phyloP scores from a whole-genome alignment of 2,113 vertebrate genomes.

The Ameiurus melas region DNA sequence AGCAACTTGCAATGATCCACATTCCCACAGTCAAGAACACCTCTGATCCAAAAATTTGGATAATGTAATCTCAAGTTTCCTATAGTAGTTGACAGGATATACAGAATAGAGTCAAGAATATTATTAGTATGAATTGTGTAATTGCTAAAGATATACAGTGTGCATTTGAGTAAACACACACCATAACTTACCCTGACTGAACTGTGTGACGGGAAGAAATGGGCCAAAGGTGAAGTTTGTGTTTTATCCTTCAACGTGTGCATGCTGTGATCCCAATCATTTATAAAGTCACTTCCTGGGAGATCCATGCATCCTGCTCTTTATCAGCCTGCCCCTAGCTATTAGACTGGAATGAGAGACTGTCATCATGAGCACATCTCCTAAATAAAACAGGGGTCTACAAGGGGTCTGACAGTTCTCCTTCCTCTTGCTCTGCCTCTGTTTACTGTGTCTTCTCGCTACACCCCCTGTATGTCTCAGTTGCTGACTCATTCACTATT shows the following conservation, averaged over 20 bases:
- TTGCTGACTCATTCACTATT: constrained; percentile 2
- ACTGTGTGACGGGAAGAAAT: constrained; percentile 23
- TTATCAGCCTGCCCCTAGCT: constrained; percentile 40
- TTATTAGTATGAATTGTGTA: neutral
- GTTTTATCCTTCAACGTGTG: constrained; percentile 63
- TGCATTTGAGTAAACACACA: neutral
- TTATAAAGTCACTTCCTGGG: constrained; percentile 65
- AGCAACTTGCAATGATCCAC: constrained; percentile 28
- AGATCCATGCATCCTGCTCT: constrained; percentile 48
- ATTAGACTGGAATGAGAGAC: constrained; percentile 52
- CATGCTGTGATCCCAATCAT: constrained; percentile 72
- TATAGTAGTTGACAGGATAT: neutral
- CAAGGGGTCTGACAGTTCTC: constrained; percentile 41
- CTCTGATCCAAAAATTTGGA: neutral
- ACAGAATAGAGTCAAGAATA: neutral
- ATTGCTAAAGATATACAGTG: constrained; percentile 1
- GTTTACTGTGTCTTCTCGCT: neutral
- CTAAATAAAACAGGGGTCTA: constrained; percentile 34
- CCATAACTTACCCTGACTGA: constrained; percentile 4
- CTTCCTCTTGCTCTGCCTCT: constrained; percentile 33
- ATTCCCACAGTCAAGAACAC: constrained; percentile 45
- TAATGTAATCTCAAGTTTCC: neutral
- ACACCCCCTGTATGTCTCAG: neutral
- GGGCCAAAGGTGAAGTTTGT: constrained; percentile 42
- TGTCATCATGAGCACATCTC: constrained; percentile 42